A percentile compares a stretch with the other conserved stretches of the same genome.
phyloP scores from a whole-genome alignment of 2,888 invertebrate genomes.

The Polydrusus tereticollis region DNA sequence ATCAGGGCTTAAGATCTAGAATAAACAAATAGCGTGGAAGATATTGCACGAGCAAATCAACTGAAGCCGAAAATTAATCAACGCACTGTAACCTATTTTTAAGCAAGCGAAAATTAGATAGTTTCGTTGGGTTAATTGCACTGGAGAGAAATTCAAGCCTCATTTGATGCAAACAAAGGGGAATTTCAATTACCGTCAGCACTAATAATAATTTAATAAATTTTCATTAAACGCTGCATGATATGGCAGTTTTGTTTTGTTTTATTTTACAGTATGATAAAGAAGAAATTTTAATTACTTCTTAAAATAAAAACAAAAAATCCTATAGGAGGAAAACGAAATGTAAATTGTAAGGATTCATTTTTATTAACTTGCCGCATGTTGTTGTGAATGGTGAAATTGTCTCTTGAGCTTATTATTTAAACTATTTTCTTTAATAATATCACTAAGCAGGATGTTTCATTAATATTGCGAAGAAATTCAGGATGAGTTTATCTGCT shows the following conservation, averaged over 20 bases:
- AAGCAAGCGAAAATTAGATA: conserved; percentile 14
- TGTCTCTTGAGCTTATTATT: no score
- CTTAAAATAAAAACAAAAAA: neutral
- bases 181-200: conserved; percentile 13
- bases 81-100: conserved; percentile 13
- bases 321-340: no score
- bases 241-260: neutral
- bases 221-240: conserved; percentile 10
- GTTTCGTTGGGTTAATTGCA: conserved; percentile 16
- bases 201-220: conserved; percentile 21
- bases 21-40: neutral
- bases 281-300: neutral
- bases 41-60: conserved; percentile 3
- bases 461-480: no score
- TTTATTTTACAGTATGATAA: neutral
- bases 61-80: conserved; percentile 10
- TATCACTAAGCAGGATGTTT: no score
- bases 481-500: no score
- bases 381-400: no score
- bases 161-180: conserved; percentile 19
- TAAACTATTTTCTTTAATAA: no score
- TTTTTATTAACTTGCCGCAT: no score
- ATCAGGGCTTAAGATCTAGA: neutral
- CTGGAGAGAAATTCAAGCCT: conserved; percentile 19
- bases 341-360: neutral